Evolutionary conservation across 2,888 invertebrate species (phyloP).

Genomic region (Drosophila lacicola): DNA sequence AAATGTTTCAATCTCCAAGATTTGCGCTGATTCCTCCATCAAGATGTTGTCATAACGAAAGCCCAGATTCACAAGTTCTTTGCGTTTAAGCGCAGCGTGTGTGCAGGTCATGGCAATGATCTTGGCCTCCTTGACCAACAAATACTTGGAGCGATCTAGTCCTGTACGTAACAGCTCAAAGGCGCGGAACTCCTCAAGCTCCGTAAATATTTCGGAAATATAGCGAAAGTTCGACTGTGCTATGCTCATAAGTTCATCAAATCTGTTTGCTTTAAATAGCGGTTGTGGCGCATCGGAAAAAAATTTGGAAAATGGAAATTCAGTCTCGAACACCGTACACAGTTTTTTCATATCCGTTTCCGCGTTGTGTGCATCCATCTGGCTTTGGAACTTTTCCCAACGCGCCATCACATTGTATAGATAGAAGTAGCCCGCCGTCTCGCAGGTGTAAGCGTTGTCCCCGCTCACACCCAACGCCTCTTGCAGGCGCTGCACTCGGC

Average conservation of each 20-base stretch:
- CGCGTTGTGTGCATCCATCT: slow-evolving; percentile 57
- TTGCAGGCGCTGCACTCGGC: slow-evolving; percentile 94
- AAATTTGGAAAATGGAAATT: slow-evolving; percentile 97
- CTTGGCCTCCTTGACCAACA: slow-evolving; percentile 99
- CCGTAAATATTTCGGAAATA: slow-evolving; percentile 97
- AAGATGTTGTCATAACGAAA: slow-evolving; percentile 99
- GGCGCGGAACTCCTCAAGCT: slow-evolving; percentile 98
- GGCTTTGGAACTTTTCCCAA: slow-evolving; percentile 94
- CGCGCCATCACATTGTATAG: slow-evolving; percentile 94
- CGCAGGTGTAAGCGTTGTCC: slow-evolving; percentile 98
- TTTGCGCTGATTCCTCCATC: slow-evolving; percentile 99
- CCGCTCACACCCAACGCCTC: slow-evolving; percentile 93
- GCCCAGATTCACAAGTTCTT: slow-evolving; percentile 97
- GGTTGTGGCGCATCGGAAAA: slow-evolving; percentile 97
- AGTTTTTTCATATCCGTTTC: slow-evolving; percentile 57
- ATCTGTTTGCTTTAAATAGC: slow-evolving; percentile 92
- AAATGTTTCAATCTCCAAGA: slow-evolving; percentile 99
- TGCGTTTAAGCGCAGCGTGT: slow-evolving; percentile 98
- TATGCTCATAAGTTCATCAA: slow-evolving; percentile 93
- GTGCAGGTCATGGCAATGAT: slow-evolving; percentile 99
- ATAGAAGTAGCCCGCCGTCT: slow-evolving; percentile 99
- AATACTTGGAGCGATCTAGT: slow-evolving; percentile 97
- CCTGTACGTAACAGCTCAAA: slow-evolving; percentile 98
- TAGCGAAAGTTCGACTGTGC: slow-evolving; percentile 97
- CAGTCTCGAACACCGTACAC: slow-evolving; percentile 87